These are phyloP conservation scores for Dynastes hyllus DNA, from an alignment of 2,888 invertebrate genomes.

Conservation along the genomic window DNA sequence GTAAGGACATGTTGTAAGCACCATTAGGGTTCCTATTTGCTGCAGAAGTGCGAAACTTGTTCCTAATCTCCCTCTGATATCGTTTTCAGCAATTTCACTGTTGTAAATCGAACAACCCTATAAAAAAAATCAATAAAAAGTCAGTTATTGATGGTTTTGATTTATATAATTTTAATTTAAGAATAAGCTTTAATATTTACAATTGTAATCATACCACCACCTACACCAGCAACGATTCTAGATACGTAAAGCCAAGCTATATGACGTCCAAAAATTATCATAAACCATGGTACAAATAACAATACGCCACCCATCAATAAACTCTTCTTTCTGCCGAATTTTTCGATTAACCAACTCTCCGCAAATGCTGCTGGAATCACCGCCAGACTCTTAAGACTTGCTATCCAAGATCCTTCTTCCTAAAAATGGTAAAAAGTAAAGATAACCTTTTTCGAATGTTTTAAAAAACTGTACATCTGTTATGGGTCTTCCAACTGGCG, in stretches of 20 bases:
- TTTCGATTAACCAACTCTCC: conserved; percentile 75
- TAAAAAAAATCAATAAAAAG: conserved; percentile 55
- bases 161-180: no score
- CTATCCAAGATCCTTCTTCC: conserved; percentile 75
- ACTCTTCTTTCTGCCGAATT: conserved; percentile 74
- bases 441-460: not conserved
- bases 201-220: conserved; percentile 75
- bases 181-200: conserved; percentile 51
- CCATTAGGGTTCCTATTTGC: conserved; percentile 67
- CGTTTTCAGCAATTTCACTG: conserved; percentile 70
- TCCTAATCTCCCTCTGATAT: conserved; percentile 70
- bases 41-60: conserved; percentile 65
- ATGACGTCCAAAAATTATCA: conserved; percentile 59
- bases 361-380: conserved; percentile 74
- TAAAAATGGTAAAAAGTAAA: conserved; percentile 58
- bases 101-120: conserved; percentile 68
- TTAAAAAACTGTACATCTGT: conserved; percentile 48
- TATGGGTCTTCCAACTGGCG: conserved; percentile 56
- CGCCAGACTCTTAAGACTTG: conserved; percentile 74
- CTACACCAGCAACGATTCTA: conserved; percentile 79
- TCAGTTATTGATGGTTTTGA: not conserved
- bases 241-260: conserved; percentile 75
- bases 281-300: conserved; percentile 73
- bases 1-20: conserved; percentile 68
- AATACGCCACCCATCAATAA: conserved; percentile 73